Percentiles rank a stretch among this genome's conserved stretches.
Conservation (phyloP, 92 coral and sea anemone species). For the Scolanthus callimorphus region DNA sequence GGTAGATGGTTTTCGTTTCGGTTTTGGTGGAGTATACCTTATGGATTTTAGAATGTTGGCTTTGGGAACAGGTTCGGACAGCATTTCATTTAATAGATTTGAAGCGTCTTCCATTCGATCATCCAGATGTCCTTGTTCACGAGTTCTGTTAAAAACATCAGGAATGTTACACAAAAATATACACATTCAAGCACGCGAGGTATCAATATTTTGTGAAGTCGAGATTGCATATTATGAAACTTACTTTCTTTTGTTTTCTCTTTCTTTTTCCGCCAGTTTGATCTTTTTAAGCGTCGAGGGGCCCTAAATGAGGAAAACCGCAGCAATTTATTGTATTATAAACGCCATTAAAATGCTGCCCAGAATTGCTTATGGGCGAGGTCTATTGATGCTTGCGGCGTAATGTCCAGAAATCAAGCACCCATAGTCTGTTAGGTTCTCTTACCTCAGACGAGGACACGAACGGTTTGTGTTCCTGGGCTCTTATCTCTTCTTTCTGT, state of each 20-base stretch:
- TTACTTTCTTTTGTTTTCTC: slow-evolving; percentile 64
- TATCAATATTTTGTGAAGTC: too few relatives aligned
- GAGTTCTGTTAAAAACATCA: slow-evolving; percentile 27
- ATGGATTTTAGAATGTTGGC: slow-evolving; percentile 29
- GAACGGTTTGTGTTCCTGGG: slow-evolving; percentile 60
- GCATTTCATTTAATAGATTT: slow-evolving; percentile 52
- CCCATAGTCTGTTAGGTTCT: too few relatives aligned
- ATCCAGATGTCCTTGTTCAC: slow-evolving; percentile 37
- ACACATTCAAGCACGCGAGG: too few relatives aligned
- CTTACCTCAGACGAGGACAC: slow-evolving; percentile 55
- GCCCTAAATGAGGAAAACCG: slow-evolving; percentile 33
- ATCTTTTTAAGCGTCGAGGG: slow-evolving; percentile 46
- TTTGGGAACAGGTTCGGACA: slow-evolving; percentile 63
- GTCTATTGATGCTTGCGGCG: too few relatives aligned
- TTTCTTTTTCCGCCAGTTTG: slow-evolving; percentile 49
- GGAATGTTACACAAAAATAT: too few relatives aligned
- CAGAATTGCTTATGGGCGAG: too few relatives aligned
- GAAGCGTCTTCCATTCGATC: slow-evolving; percentile 59
- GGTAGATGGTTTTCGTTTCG: slow-evolving; percentile 2
- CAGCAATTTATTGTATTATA: too few relatives aligned
- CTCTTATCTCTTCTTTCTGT: slow-evolving; percentile 38
- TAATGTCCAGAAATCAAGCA: too few relatives aligned
- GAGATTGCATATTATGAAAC: too few relatives aligned
- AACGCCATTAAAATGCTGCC: too few relatives aligned
- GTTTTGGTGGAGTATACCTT: slow-evolving; percentile 15